Evolutionary conservation across 2,113 vertebrate genomes (phyloP), one percentile per base, ranked within the genome.

Genomic region (Gambusia affinis): DNA sequence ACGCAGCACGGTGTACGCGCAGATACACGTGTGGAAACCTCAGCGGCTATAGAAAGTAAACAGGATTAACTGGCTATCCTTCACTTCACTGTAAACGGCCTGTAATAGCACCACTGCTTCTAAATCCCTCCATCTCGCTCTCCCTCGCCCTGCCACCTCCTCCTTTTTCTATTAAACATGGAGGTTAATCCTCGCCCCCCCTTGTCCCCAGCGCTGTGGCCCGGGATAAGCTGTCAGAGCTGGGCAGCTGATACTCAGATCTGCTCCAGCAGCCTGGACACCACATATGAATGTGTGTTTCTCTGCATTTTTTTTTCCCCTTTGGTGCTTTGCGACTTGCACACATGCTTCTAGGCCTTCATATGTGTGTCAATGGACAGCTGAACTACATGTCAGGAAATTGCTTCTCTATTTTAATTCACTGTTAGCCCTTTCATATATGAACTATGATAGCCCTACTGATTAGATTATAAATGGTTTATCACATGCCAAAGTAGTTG

Each of bases 61-160:
- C 91, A 92, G 92, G 93, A 94, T 94, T 93, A 93, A 82, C 78
- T 73, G 80, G 82, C 86, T 85, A 91, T 92, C 89, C 88, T 82
- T 90, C 78, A 81, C 87, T 92, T 82, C 83, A 85, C 86, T 92
- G 91, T 93, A 93, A 93, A 93, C 77, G 85, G 88, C 79, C 87
- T 80, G 84, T 91, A 92, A 91, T 91, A 88, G 87, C 88, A 93
- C 87, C 83, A 87, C 79, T 85, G 85, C 88, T 85, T 84, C 90
- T 92, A 91, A 93, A 89, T 91, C 82, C 91, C 78, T 79, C 82
- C 89, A 84, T 78, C 73, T 77, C 83, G 70, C 91, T 92, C 88
- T 88, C 92, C 94, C 93, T 92, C 90, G 80, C 75, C 37, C 64
- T 76, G 67, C 72, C 70, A 68, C 76, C 84, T 76, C 81, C 72